Evolutionary conservation across 2,113 vertebrate genomes (phyloP).

Genomic region (Piprites chloris): DNA sequence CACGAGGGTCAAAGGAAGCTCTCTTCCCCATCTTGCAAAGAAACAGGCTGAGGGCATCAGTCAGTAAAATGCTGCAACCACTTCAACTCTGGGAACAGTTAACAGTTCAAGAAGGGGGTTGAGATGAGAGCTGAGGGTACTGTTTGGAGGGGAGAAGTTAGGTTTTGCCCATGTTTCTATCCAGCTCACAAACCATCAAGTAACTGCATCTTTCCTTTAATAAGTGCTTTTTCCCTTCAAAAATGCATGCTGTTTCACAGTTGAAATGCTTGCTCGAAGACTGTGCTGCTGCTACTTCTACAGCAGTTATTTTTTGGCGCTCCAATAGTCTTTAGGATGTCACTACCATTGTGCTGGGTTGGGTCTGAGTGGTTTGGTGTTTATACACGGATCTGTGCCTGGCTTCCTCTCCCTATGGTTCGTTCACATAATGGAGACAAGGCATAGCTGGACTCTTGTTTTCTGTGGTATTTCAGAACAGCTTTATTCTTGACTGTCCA

Average conservation of each 20-base stretch:
- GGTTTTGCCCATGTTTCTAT: neutral
- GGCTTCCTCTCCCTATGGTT: neutral
- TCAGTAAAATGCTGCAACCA: neutral
- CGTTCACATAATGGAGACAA: neutral
- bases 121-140: neutral
- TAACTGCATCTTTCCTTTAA: neutral
- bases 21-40: neutral
- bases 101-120: neutral
- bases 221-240: neutral
- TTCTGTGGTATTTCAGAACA: neutral
- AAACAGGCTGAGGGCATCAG: neutral
- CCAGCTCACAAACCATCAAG: neutral
- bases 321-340: neutral
- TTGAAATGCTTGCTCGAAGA: neutral
- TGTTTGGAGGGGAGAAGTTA: neutral
- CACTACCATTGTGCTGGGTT: accelerated
- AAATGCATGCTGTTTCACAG: neutral
- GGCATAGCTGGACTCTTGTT: neutral
- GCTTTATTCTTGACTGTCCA: neutral
- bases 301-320: neutral
- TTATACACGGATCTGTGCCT: neutral
- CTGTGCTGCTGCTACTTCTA: neutral
- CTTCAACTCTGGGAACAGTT: neutral
- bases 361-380: neutral
- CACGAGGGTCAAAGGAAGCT: neutral